Base-by-base conservation (phyloP, 2,797 vertebrate genomes). In the Neopelma chrysocephalum region DNA sequence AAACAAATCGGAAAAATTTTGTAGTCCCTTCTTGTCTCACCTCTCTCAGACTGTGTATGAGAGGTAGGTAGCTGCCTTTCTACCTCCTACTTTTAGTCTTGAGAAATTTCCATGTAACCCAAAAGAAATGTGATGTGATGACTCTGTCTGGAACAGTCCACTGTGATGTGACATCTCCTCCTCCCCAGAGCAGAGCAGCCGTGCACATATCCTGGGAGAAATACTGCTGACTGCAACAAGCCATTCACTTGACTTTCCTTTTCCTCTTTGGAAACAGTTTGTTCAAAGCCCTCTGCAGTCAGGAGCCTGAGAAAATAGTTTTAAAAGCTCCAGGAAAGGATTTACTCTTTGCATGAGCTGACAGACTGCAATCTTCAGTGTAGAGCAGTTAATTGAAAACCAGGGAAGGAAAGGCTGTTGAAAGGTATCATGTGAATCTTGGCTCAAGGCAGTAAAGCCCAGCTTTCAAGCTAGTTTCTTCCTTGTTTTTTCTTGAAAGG, bases 361-460 rank as follows among this genome's bases (percentile, higher is more conserved):
- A 70, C 87, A 91, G 75, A 18, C 53, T 78, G 77, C 73, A 65
- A 25, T 91, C 45, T 57, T 65, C 25, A 2, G 57, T 6, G 76
- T 62, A 78, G 76, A 80, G 64, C 60, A 81, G 72, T 78, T 94
- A 91, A 93, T 43, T 87, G 92, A 91, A 95, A 91, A 51, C 11
- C 0, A 0, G 72, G 56, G 15, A 85, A 62, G 69, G 64, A 64
- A 88, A 80, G 60, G 68, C 53, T 85, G 50, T 93, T 89, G 43
- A 64, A 71, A 93, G 38, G 82, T 56, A 32, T 66, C 34, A 4
- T 25, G 62, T 82, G 83, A 79, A 76, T 87, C 66, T 87, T 79
- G 83, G 86, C 57, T 86, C 69, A 50, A 32, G 76, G 58, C 50
- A 66, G 27, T 13, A 60, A 91, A 91, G 9, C 26, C 42, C 34